Percentiles rank a stretch among this genome's conserved stretches.
These are phyloP conservation scores for Microcebus murinus DNA, from an alignment of 2,113 vertebrate species.

Conservation along the genomic window DNA sequence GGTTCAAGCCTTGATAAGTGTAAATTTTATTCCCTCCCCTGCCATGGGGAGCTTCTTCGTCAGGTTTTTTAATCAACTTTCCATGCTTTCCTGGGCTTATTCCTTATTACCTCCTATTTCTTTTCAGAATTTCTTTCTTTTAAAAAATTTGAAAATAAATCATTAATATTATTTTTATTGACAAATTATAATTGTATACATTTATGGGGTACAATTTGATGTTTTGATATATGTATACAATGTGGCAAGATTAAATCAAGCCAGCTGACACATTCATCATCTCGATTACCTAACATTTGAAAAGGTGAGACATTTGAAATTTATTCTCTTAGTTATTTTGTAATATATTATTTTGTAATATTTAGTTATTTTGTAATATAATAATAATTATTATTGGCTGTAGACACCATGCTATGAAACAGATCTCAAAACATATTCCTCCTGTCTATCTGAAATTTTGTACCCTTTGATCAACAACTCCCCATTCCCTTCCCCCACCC, in stretches of 20 bases:
- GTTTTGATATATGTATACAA: neutral
- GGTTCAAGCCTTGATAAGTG: neutral
- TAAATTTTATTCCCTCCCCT: neutral
- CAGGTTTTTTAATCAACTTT: neutral
- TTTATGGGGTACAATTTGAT: neutral
- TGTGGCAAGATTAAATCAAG: neutral
- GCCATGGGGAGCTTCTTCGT: neutral
- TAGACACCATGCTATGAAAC: neutral
- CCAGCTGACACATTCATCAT: neutral
- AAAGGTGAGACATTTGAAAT: neutral
- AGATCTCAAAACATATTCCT: neutral
- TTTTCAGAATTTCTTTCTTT: slow-evolving; percentile 7
- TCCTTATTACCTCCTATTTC: slow-evolving; percentile 1
- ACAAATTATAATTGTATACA: neutral
- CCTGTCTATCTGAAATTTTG: neutral
- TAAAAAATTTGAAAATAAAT: neutral
- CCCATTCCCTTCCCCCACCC: neutral
- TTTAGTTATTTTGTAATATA: neutral
- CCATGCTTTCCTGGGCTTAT: neutral
- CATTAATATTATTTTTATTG: neutral
- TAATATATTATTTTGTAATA: neutral
- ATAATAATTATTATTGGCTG: neutral
- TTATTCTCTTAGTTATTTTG: neutral
- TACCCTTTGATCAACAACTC: neutral
- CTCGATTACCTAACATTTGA: neutral